A percentile compares a stretch with the other conserved stretches of the same genome.
phyloP scores from a whole-genome alignment of 2,797 vertebrate species.

The Zonotrichia albicollis region DNA sequence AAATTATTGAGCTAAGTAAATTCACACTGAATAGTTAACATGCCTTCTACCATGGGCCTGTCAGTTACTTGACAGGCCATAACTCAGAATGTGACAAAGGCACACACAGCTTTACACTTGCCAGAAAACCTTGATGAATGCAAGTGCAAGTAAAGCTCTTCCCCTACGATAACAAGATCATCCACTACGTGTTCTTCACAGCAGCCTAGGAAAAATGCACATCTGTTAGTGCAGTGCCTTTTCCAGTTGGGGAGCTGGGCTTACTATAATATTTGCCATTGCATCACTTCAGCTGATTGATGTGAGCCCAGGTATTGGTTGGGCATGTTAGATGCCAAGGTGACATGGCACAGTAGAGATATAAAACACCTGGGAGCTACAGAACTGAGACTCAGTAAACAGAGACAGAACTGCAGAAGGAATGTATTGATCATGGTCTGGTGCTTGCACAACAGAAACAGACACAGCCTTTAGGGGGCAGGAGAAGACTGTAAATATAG shows the following conservation, averaged over 20 bases:
- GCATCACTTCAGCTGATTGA: constrained; percentile 75
- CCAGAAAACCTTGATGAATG: constrained; percentile 71
- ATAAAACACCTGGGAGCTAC: constrained; percentile 82
- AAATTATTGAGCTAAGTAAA: constrained; percentile 27
- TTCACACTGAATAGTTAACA: constrained; percentile 20
- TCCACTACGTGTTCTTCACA: constrained; percentile 64
- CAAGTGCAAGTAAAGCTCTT: constrained; percentile 67
- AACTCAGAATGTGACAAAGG: constrained; percentile 72
- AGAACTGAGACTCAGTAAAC: constrained; percentile 78
- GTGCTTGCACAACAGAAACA: constrained; percentile 55
- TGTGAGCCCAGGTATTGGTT: constrained; percentile 80
- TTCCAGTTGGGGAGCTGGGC: constrained; percentile 57
- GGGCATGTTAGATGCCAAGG: constrained; percentile 73
- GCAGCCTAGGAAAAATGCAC: constrained; percentile 67
- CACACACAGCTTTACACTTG: constrained; percentile 16
- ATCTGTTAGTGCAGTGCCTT: constrained; percentile 58
- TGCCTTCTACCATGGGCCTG: constrained; percentile 24
- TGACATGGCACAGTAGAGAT: constrained; percentile 76
- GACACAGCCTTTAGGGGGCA: constrained; percentile 97
- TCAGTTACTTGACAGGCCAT: constrained; percentile 74
- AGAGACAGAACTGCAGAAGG: constrained; percentile 44
- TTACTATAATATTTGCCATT: constrained; percentile 68
- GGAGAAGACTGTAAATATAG: constrained; percentile 91
- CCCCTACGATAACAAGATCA: constrained; percentile 63
- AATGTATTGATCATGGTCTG: constrained; percentile 41